Percentiles rank a stretch among this genome's conserved stretches.
Conservation (phyloP, 2,888 invertebrate species). For the Troides aeacus region DNA sequence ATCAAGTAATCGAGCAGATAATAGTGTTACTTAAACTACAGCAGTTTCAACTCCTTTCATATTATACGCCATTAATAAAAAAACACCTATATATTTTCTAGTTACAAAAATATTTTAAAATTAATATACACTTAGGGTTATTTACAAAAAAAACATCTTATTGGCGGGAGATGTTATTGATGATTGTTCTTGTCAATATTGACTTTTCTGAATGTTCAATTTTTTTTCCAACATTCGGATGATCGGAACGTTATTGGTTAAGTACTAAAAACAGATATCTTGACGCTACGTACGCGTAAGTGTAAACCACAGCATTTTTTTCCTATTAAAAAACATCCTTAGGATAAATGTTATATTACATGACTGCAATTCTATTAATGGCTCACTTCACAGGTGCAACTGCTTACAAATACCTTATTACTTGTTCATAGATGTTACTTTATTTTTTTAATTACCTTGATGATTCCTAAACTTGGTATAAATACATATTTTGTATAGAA, state of each 20-base stretch:
- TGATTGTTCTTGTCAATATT: neutral
- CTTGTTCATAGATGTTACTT: too few species aligned
- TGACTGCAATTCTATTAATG: too few species aligned
- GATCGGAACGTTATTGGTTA: too few species aligned
- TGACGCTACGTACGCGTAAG: too few species aligned
- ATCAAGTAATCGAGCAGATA: neutral
- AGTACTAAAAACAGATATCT: too few species aligned
- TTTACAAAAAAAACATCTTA: neutral
- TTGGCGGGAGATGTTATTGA: neutral
- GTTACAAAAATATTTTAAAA: neutral
- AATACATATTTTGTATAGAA: neutral
- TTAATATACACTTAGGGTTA: constrained; percentile 1
- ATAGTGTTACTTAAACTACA: constrained; percentile 3
- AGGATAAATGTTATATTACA: too few species aligned
- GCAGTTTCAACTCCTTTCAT: neutral
- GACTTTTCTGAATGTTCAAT: neutral
- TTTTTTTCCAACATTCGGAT: neutral
- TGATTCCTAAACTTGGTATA: neutral
- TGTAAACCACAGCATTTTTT: too few species aligned
- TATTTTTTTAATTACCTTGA: neutral
- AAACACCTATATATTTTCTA: neutral
- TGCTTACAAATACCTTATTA: too few species aligned
- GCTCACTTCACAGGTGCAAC: too few species aligned
- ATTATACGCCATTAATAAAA: neutral
- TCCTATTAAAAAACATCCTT: too few species aligned